phyloP scores from a whole-genome alignment of 2,113 vertebrate genomes.

The Anas platyrhynchos region DNA sequence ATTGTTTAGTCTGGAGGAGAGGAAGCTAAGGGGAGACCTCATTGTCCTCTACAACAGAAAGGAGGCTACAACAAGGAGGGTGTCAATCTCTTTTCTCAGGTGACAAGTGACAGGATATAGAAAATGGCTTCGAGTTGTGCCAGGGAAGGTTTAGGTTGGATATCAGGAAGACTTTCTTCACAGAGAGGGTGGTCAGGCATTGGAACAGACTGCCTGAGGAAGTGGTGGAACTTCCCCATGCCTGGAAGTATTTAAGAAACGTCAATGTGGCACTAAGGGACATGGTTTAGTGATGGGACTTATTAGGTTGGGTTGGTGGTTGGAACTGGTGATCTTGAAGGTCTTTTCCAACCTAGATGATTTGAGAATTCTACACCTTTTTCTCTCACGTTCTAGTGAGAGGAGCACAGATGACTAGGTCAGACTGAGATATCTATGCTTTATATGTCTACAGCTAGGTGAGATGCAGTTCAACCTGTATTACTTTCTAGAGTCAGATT shows the following conservation, averaged over 20 bases:
- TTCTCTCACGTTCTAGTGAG: not conserved
- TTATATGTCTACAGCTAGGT: not conserved
- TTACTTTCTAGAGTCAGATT: not conserved
- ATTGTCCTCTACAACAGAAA: not conserved
- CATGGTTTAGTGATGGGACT: not conserved
- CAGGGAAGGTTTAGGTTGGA: not conserved
- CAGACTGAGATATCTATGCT: not conserved
- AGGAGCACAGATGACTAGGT: not conserved
- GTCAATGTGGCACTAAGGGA: not conserved
- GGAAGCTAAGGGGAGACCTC: not conserved
- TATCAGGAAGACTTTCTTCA: not conserved
- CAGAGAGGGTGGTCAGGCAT: not conserved
- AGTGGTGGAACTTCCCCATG: not conserved
- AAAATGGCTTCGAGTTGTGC: not conserved
- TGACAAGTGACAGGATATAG: not conserved
- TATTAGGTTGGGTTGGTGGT: not conserved
- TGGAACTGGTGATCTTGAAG: not conserved
- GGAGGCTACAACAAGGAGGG: not conserved
- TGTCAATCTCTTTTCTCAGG: not conserved
- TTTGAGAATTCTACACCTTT: not conserved
- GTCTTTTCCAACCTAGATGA: not conserved
- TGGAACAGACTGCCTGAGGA: not conserved
- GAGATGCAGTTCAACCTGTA: not conserved
- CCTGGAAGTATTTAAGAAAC: not conserved
- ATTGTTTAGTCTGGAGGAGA: not conserved